A percentile compares a stretch with the other conserved stretches of the same genome.
phyloP scores from a whole-genome alignment of 2,113 vertebrate genomes.

The Pluvianellus socialis region DNA sequence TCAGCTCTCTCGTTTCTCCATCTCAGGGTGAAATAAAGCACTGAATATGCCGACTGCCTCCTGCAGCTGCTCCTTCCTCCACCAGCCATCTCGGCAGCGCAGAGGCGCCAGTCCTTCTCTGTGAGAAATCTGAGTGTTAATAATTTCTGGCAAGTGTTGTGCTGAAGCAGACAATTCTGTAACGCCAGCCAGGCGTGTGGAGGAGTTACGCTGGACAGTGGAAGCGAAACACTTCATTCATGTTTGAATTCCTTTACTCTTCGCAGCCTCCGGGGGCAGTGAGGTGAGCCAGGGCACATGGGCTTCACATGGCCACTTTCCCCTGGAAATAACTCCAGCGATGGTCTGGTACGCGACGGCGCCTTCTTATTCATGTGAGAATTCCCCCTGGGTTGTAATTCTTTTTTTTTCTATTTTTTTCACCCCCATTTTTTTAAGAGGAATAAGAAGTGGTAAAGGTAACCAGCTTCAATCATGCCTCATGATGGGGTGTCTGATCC shows the following conservation, averaged over 20 bases:
- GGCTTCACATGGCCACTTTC: background rate
- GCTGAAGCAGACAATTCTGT: constrained; percentile 27
- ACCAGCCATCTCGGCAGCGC: background rate
- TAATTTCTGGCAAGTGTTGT: constrained; percentile 55
- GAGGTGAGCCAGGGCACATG: background rate
- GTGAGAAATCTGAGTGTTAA: constrained; percentile 30
- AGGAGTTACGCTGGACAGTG: constrained; percentile 1
- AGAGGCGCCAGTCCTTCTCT: background rate
- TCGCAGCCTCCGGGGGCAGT: fast-evolving
- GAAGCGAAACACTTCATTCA: constrained; percentile 21
- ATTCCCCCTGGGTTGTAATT: background rate
- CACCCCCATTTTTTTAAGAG: background rate
- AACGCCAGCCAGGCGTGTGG: background rate
- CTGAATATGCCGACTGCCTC: background rate
- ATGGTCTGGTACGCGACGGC: fast-evolving
- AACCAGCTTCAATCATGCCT: background rate
- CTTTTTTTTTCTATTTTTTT: too few species aligned
- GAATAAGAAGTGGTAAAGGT: background rate
- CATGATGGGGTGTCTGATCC: background rate
- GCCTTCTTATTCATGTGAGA: background rate
- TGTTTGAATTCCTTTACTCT: background rate
- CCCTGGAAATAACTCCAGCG: background rate
- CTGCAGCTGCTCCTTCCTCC: fast-evolving
- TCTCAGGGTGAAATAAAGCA: background rate
- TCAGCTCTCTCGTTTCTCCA: background rate